Base-by-base conservation (phyloP, 2,888 invertebrate species). In the Stomorhina lunata region DNA sequence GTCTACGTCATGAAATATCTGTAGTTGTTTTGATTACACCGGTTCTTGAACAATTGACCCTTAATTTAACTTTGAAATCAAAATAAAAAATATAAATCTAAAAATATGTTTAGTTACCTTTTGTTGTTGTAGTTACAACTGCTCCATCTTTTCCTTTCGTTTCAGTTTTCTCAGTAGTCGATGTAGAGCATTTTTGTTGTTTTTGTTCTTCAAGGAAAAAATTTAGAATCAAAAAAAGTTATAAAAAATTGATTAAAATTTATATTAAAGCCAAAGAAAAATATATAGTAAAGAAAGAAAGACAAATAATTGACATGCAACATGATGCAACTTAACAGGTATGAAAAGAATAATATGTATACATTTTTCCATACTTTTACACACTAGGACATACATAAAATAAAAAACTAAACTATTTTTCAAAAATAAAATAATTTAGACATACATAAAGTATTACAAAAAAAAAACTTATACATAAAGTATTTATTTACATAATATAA, bases 111-210 rank as follows among this genome's bases (percentile, higher is more conserved):
- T 37, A 75, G 12, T 59, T 86, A 93, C 93, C 93, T 93, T 93
- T 93, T 81, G 93, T 92, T 90, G 93, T 93, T 89, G 92, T 93
- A 89, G 93, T 93, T 90, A 92, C 93, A 87, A 92, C 92, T 87
- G 91, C 92, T 91, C 92, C 93, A 92, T 93, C 92, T 87, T 93
- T 92, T 82, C 92, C 92, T 91, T 91, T 93, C 89, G 88, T 93
- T 92, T 89, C 93, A 91, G 90, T 90, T 86, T 89, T 91, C 87
- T 91, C 89, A 69, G 89, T 90, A 83, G 90, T 89, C 84, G 90
- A 81, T 68, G 84, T 80, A 63, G 73, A 73, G 78, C 61, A 84
- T 87, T 87, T 86, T 86, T 68, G 86, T 87, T 85, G 84, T 80
- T 85, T 84, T 85, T 80, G 85, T 79, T 87, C 82, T 82, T 48